These are phyloP conservation scores for Varanus komodoensis DNA, from an alignment of 2,113 vertebrate species.

Conservation along the genomic window DNA sequence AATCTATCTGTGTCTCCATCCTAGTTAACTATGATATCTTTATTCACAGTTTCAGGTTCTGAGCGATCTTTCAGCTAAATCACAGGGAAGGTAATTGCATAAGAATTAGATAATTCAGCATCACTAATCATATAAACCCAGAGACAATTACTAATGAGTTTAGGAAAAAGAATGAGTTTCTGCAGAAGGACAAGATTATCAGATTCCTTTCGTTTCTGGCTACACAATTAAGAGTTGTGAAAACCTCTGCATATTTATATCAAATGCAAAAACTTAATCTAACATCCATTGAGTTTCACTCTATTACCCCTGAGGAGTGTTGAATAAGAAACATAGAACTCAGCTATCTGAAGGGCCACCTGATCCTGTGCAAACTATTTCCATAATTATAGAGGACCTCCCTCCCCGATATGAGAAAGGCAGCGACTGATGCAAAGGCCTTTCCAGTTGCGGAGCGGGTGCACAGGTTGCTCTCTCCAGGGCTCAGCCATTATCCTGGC, in stretches of 20 bases:
- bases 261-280: background rate
- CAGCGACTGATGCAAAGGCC: background rate
- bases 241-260: background rate
- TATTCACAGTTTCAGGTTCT: background rate
- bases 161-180: background rate
- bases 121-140: background rate
- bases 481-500: background rate
- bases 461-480: background rate
- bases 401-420: background rate
- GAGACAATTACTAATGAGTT: background rate
- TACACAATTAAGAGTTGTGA: background rate
- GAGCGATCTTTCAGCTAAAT: background rate
- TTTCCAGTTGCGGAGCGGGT: background rate
- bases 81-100: background rate
- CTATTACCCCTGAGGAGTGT: background rate
- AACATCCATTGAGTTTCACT: background rate
- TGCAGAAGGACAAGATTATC: background rate
- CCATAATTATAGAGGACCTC: background rate
- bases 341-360: background rate
- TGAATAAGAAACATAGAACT: background rate
- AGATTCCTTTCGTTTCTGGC: background rate
- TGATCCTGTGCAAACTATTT: background rate
- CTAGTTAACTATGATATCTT: background rate
- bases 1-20: background rate
- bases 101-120: background rate